Base-by-base conservation (phyloP, 2,113 vertebrate genomes). In the Rhombomys opimus region DNA sequence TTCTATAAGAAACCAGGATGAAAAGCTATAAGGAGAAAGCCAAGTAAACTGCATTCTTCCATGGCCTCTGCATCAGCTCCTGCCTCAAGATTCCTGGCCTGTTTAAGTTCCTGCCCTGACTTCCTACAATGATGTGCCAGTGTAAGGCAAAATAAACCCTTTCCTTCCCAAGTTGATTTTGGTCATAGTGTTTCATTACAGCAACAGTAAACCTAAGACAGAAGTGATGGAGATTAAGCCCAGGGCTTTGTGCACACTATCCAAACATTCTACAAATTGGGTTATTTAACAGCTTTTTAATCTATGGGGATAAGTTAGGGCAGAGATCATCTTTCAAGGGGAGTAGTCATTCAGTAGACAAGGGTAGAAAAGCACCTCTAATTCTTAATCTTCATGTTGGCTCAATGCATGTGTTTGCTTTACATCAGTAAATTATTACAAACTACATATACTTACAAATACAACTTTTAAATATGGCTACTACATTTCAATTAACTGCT, bases 401-500 rank as follows among this genome's bases (percentile, higher is more conserved):
- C 59, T 76, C 46, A 68, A 91, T 77, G 75, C 32, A 73, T 20
- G 13, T 85, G 18, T 70, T 38, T 77, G 9, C 61, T 25, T 46
- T 63, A 63, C 52, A 93, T 65, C 72, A 25, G 72, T 59, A 65
- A 87, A 93, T 87, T 30, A 78, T 27, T 86, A 70, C 30, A 94
- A 76, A 17, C 46, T 46, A 4, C 63, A 11, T 61, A 50, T 7
- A 38, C 22, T 80, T 87, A 84, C 10, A 61, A 59, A n/a, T 77
- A 38, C 0, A 20, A 57, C 14, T 88, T 75, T 84, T 84, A 35
- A 82, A 25, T 46, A 80, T 38, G 13, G 72, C 38, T 35, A n/a
- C 41, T 89, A 75, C 17, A 88, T 4, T 92, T 86, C 20, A 57
- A 76, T 41, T 67, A 67, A 91, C 4, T 76, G 25, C 12, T 38